A percentile compares a stretch with the other conserved stretches of the same genome.
These are phyloP conservation scores for Amphibalanus amphitrite DNA, from an alignment of 1,140 invertebrate species.

Conservation along the genomic window DNA sequence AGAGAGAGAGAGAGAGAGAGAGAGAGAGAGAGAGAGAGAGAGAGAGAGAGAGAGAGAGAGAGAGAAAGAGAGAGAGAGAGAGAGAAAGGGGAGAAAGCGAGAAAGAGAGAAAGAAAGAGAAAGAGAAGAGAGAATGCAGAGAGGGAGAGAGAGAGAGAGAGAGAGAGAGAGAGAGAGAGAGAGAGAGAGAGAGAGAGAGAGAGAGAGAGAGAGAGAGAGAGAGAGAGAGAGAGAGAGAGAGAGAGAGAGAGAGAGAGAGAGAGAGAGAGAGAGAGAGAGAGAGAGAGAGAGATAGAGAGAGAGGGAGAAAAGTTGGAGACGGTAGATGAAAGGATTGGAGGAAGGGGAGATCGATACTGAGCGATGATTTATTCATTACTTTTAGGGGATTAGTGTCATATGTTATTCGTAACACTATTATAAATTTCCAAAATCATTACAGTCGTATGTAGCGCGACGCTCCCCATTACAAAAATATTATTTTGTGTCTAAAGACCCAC, in stretches of 20 bases:
- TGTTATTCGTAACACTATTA: no score
- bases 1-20: neutral
- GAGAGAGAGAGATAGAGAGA: no score
- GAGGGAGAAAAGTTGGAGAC: no score
- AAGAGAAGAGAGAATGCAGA: neutral
- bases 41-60: conserved; percentile 5
- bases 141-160: conserved; percentile 5
- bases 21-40: neutral
- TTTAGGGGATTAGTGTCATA: no score
- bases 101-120: neutral
- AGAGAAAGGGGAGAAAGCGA: neutral
- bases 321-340: no score
- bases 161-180: neutral
- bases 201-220: conserved; percentile 3
- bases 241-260: conserved; percentile 7
- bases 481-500: no score
- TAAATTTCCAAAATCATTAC: no score
- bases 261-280: neutral
- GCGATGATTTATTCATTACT: no score
- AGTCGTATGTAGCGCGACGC: no score
- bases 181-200: neutral
- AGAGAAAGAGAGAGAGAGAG: neutral
- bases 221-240: conserved; percentile 1
- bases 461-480: no score
- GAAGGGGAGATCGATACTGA: no score